Percentiles rank a stretch among this genome's conserved stretches.
phyloP scores from a whole-genome alignment of 2,113 vertebrate species.

The Ctenomys sociabilis region DNA sequence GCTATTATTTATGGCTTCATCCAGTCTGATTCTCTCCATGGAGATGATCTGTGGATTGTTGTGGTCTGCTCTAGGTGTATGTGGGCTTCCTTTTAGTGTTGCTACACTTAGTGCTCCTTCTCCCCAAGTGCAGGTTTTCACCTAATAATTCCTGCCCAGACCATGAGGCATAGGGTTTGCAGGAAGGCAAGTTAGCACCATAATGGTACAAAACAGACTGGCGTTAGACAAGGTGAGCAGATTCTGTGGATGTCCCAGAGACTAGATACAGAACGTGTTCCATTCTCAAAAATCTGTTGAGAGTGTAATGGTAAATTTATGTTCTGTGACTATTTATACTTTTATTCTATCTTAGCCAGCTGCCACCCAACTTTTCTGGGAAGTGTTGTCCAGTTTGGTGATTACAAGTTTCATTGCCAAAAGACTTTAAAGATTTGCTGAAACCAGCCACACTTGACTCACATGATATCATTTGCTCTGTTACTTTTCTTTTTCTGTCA shows the following conservation, averaged over 20 bases:
- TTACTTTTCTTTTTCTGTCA: background rate
- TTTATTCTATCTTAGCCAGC: background rate
- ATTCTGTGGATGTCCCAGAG: background rate
- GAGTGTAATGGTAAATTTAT: slow-evolving; percentile 7
- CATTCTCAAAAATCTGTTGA: background rate
- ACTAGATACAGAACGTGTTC: background rate
- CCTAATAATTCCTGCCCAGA: background rate
- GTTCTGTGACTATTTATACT: background rate
- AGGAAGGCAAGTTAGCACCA: background rate
- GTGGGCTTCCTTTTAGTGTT: background rate
- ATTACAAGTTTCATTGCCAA: background rate
- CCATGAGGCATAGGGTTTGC: background rate
- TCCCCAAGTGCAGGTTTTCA: background rate
- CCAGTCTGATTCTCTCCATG: background rate
- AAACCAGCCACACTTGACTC: background rate
- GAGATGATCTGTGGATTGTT: background rate
- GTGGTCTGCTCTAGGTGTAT: background rate
- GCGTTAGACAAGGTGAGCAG: background rate
- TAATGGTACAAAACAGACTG: background rate
- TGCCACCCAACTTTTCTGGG: background rate
- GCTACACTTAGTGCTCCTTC: background rate
- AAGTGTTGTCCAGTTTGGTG: background rate
- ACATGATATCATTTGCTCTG: accelerated
- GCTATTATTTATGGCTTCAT: background rate
- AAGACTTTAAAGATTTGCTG: background rate